Conservation (phyloP, 2,888 invertebrate species). For the Orgyia antiqua region DNA sequence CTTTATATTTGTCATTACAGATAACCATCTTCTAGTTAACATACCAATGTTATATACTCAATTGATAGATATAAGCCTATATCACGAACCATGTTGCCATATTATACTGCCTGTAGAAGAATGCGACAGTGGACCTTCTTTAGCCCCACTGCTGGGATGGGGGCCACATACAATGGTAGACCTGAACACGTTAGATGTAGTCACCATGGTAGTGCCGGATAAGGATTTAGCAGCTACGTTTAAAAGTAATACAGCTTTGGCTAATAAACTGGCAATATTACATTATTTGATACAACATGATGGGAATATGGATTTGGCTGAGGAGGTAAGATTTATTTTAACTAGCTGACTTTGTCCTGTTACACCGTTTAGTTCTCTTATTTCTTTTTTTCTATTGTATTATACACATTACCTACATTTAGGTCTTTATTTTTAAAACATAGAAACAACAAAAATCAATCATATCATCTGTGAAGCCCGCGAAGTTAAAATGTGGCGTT, state of each 20-base stretch:
- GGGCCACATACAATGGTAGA: slow-evolving; percentile 79
- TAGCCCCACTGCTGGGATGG: slow-evolving; percentile 82
- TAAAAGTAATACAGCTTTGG: slow-evolving; percentile 81
- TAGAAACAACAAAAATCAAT: too few species aligned
- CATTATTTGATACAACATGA: slow-evolving; percentile 90
- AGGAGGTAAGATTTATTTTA: slow-evolving; percentile 78
- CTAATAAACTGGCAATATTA: slow-evolving; percentile 87
- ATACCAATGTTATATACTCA: slow-evolving; percentile 92
- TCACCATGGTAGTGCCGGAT: slow-evolving; percentile 81
- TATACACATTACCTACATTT: too few species aligned
- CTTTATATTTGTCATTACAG: too few species aligned
- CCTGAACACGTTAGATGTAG: slow-evolving; percentile 83
- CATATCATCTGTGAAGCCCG: too few species aligned
- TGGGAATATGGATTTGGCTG: slow-evolving; percentile 84
- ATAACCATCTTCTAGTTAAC: slow-evolving; percentile 88
- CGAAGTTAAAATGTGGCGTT: too few species aligned
- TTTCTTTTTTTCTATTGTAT: too few species aligned
- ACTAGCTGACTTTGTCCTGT: too few species aligned
- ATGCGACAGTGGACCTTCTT: slow-evolving; percentile 76
- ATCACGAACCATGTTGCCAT: slow-evolving; percentile 91
- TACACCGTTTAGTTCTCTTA: too few species aligned
- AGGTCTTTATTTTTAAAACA: too few species aligned
- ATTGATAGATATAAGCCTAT: slow-evolving; percentile 88
- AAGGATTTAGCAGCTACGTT: slow-evolving; percentile 83
- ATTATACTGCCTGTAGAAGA: slow-evolving; percentile 82